Percentiles rank a stretch among this genome's conserved stretches.
Evolutionary conservation across 1,140 invertebrate genomes (phyloP).

Genomic region (Drosophila quadrilineata): DNA sequence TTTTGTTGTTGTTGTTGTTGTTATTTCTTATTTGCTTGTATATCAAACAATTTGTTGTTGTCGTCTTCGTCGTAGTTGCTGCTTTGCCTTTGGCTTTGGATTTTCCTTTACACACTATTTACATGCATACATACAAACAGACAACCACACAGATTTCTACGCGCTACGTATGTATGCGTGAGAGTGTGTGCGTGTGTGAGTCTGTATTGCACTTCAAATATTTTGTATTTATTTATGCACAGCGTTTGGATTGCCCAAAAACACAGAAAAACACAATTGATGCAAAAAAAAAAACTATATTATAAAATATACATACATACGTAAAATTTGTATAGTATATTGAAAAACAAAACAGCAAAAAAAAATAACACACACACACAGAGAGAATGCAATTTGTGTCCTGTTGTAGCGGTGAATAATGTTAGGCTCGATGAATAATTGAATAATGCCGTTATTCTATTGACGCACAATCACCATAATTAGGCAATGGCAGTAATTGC

Average conservation of each 20-base stretch:
- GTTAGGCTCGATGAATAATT: background rate
- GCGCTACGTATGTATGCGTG: background rate
- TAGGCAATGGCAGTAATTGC: background rate
- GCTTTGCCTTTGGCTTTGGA: slow-evolving; percentile 18
- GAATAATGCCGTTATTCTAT: background rate
- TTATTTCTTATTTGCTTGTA: slow-evolving; percentile 48
- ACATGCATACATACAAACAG: background rate
- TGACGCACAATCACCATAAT: background rate
- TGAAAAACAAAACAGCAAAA: no score
- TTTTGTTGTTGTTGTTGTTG: no score
- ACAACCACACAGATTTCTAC: background rate
- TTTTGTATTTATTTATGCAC: slow-evolving; percentile 15
- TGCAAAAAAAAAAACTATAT: slow-evolving; percentile 10
- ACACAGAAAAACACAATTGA: slow-evolving; percentile 5
- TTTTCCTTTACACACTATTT: slow-evolving; percentile 26
- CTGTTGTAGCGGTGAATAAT: no score
- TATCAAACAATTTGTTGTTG: slow-evolving; percentile 32
- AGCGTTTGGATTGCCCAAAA: background rate
- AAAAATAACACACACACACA: no score
- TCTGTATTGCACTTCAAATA: slow-evolving; percentile 29
- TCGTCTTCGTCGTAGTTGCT: slow-evolving; percentile 22
- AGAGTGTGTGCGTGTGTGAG: background rate
- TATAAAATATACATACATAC: background rate
- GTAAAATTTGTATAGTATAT: no score
- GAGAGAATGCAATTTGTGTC: no score